A percentile compares a stretch with the other conserved stretches of the same genome.
These are phyloP conservation scores for Enteromius fasciolatus DNA, from an alignment of 2,797 vertebrate species.

Conservation along the genomic window DNA sequence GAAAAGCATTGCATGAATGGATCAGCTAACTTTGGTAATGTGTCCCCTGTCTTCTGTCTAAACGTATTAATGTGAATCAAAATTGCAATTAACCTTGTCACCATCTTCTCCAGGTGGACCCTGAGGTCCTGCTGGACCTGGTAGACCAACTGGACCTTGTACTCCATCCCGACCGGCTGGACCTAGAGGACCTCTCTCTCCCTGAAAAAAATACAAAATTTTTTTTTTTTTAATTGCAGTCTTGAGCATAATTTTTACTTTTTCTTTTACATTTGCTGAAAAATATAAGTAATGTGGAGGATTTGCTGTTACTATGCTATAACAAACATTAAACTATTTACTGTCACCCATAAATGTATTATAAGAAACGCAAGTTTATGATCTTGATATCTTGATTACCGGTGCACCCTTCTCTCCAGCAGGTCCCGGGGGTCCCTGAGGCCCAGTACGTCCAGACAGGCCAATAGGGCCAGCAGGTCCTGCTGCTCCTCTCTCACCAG, in stretches of 20 bases:
- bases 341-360: background rate
- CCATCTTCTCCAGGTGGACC: conserved; percentile 98
- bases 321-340: background rate
- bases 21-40: background rate
- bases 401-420: conserved; percentile 97
- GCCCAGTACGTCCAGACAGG: conserved; percentile 90
- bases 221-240: too few relatives aligned
- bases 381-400: conserved; percentile 76
- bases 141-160: conserved; percentile 95
- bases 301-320: background rate
- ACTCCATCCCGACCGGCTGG: conserved; percentile 95
- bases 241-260: background rate
- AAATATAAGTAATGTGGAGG: background rate
- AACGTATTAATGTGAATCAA: background rate
- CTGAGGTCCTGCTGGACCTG: conserved; percentile 92
- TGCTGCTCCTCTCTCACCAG: conserved; percentile 92
- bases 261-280: background rate
- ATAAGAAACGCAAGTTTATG: background rate
- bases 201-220: conserved; percentile 73
- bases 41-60: background rate
- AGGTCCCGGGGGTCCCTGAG: conserved; percentile 94
- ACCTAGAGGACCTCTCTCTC: conserved; percentile 96
- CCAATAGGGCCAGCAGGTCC: conserved; percentile 93
- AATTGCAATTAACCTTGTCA: conserved; percentile 86
- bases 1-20: background rate